Evolutionary conservation across 2,888 invertebrate genomes (phyloP).

Genomic region (Agonopterix alstromeriana): DNA sequence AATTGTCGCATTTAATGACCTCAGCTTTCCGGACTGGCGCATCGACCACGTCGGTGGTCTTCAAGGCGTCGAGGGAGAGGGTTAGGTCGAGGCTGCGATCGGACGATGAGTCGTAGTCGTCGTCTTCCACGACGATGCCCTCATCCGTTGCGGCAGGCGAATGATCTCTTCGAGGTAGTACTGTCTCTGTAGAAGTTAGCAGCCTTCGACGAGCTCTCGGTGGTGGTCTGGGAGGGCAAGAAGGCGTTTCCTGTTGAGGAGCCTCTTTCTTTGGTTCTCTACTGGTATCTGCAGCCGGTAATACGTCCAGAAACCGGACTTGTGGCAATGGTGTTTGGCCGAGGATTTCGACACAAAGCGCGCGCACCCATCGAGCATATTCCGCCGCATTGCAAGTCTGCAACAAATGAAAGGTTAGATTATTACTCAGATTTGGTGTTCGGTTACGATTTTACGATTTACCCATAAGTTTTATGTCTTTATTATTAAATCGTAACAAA

Average conservation of each 20-base stretch:
- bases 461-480: too few relatives aligned
- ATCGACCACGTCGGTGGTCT: slow-evolving; percentile 60
- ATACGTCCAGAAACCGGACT: slow-evolving; percentile 83
- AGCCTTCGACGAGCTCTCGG: slow-evolving; percentile 63
- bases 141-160: slow-evolving; percentile 71
- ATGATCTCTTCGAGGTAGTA: slow-evolving; percentile 56
- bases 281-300: slow-evolving; percentile 76
- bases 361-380: slow-evolving; percentile 85
- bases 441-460: neutral
- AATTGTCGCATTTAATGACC: slow-evolving; percentile 66
- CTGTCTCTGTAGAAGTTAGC: slow-evolving; percentile 55
- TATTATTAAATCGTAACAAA: slow-evolving; percentile 29
- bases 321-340: slow-evolving; percentile 85
- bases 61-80: slow-evolving; percentile 68
- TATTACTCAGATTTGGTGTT: slow-evolving; percentile 11
- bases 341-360: slow-evolving; percentile 84
- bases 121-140: slow-evolving; percentile 73
- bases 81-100: slow-evolving; percentile 74
- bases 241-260: slow-evolving; percentile 47
- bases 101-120: slow-evolving; percentile 75
- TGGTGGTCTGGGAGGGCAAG: slow-evolving; percentile 60
- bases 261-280: slow-evolving; percentile 55
- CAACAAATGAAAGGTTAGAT: slow-evolving; percentile 45
- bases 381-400: slow-evolving; percentile 83
- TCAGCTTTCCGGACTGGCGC: slow-evolving; percentile 59